Percentiles rank a stretch among this genome's conserved stretches.
Evolutionary conservation across 2,797 vertebrate genomes (phyloP).

Genomic region (Atherinosoma microstoma): DNA sequence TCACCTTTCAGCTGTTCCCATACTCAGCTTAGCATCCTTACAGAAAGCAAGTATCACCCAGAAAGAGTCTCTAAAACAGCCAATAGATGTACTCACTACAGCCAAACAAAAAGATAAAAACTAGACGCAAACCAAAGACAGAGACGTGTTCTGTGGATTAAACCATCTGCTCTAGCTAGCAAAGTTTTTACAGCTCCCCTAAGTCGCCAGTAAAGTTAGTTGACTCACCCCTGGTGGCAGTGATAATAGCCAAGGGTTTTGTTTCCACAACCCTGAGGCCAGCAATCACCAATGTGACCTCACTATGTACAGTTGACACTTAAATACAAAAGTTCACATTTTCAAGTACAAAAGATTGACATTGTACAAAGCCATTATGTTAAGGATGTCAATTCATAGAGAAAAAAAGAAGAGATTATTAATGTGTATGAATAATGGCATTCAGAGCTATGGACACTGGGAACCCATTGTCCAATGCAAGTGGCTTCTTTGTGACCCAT

Average conservation of each 20-base stretch:
- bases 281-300: slow-evolving; percentile 58
- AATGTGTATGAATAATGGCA: slow-evolving; percentile 81
- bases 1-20: slow-evolving; percentile 86
- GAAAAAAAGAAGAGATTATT: slow-evolving; percentile 75
- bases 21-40: slow-evolving; percentile 74
- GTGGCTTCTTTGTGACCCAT: slow-evolving; percentile 72
- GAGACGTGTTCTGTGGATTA: background rate
- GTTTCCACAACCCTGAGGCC: slow-evolving; percentile 42
- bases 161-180: slow-evolving; percentile 30
- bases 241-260: slow-evolving; percentile 43
- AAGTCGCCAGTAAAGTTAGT: slow-evolving; percentile 40
- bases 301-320: slow-evolving; percentile 51
- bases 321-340: slow-evolving; percentile 63
- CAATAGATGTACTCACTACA: slow-evolving; percentile 9
- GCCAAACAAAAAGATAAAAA: slow-evolving; percentile 23
- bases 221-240: slow-evolving; percentile 47
- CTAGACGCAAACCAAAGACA: slow-evolving; percentile 20
- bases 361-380: slow-evolving; percentile 63
- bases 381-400: slow-evolving; percentile 58
- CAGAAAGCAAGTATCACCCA: slow-evolving; percentile 42
- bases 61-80: slow-evolving; percentile 41
- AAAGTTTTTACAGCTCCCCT: slow-evolving; percentile 33
- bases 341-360: slow-evolving; percentile 41
- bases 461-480: slow-evolving; percentile 75
- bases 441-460: slow-evolving; percentile 79